These are phyloP conservation scores for Diloba caeruleocephala DNA, from an alignment of 2,888 invertebrate genomes.

Conservation along the genomic window DNA sequence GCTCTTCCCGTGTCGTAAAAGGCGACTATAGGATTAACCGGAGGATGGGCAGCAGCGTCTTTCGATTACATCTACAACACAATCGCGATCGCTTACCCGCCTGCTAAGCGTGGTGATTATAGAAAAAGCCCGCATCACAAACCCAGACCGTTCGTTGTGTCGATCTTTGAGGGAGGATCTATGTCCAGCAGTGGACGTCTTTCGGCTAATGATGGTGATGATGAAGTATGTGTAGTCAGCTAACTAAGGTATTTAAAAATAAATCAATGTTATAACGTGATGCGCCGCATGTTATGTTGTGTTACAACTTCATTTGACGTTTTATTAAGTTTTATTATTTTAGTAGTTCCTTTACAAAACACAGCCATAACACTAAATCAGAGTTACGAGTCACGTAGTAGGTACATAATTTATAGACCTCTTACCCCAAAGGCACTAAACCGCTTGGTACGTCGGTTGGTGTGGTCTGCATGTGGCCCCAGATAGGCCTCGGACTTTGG, in stretches of 20 bases:
- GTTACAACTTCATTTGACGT: not conserved
- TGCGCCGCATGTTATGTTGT: not conserved
- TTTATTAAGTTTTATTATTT: not conserved
- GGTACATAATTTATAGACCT: conserved; percentile 46
- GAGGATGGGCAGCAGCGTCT: too few relatives aligned
- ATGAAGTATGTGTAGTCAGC: too few relatives aligned
- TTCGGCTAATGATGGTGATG: too few relatives aligned
- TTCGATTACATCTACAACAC: too few relatives aligned
- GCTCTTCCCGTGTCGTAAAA: too few relatives aligned
- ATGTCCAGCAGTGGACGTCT: too few relatives aligned
- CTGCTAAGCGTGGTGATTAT: too few relatives aligned
- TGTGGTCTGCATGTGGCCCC: conserved; percentile 92
- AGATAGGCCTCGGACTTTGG: conserved; percentile 99
- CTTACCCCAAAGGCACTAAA: conserved; percentile 99
- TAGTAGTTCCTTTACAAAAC: not conserved
- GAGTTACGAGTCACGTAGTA: not conserved
- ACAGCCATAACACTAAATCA: not conserved
- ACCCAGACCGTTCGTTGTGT: too few relatives aligned
- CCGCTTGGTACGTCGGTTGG: conserved; percentile 96
- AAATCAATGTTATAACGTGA: conserved; percentile 12
- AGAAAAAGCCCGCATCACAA: too few relatives aligned
- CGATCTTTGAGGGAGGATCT: too few relatives aligned
- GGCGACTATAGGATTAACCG: too few relatives aligned
- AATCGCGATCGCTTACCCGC: too few relatives aligned
- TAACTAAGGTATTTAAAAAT: conserved; percentile 16